A percentile compares a stretch with the other conserved stretches of the same genome.
Evolutionary conservation across 2,888 invertebrate genomes (phyloP).

Genomic region (Nomada ferruginata): DNA sequence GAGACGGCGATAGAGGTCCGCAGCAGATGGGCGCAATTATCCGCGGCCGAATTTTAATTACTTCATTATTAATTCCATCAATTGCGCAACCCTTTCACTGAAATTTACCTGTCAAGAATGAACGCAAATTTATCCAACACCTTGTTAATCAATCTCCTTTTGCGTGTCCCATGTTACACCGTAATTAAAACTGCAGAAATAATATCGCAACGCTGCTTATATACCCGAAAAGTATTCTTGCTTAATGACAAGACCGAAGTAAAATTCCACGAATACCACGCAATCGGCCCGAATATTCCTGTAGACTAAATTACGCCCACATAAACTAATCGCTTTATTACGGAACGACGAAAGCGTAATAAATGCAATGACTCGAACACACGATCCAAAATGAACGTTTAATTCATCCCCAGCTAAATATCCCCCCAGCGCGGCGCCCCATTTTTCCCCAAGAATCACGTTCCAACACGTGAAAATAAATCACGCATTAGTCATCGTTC

Average conservation of each 20-base stretch:
- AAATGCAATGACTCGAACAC: background rate
- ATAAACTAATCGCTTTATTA: background rate
- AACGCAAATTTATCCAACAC: background rate
- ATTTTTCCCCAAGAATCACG: background rate
- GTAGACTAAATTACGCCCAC: background rate
- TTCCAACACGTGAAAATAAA: constrained; percentile 41
- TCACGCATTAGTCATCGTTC: constrained; percentile 49
- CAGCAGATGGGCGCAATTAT: background rate
- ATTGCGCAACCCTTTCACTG: background rate
- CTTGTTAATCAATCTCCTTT: background rate
- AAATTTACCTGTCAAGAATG: background rate
- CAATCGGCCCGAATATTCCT: constrained; percentile 19
- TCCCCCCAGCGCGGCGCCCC: background rate
- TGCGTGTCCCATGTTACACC: background rate
- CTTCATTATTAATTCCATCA: background rate
- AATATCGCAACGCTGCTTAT: background rate
- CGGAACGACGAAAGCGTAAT: background rate
- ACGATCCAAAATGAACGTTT: background rate
- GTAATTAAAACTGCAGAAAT: background rate
- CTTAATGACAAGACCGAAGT: constrained; percentile 18
- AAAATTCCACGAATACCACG: constrained; percentile 24
- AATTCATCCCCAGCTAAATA: background rate
- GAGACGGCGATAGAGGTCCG: constrained; percentile 10
- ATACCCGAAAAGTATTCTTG: constrained; percentile 10
- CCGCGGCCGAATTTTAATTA: constrained; percentile 4